Evolutionary conservation across 1,140 invertebrate species (phyloP).

Genomic region (Bombus soroeensis): DNA sequence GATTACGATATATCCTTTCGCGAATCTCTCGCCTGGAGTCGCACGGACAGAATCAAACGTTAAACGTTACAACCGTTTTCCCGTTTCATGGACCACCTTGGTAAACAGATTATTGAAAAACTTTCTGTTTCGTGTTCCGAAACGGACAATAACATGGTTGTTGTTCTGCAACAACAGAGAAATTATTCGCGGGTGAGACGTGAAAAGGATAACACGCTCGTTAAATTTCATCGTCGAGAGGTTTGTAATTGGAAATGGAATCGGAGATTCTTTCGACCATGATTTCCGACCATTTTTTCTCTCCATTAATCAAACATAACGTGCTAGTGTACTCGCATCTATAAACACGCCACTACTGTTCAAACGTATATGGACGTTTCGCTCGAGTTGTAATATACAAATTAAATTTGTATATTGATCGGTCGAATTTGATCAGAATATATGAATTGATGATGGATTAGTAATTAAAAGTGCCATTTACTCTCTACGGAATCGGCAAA

Average conservation of each 20-base stretch:
- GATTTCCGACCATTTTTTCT: background rate
- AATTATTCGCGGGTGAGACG: background rate
- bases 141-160: background rate
- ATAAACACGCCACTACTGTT: too few species aligned
- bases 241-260: background rate
- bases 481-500: too few species aligned
- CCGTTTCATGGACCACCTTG: background rate
- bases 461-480: too few species aligned
- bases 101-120: conserved; percentile 9
- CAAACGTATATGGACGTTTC: too few species aligned
- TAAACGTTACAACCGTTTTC: background rate
- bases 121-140: background rate
- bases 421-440: too few species aligned
- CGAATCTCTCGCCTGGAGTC: background rate
- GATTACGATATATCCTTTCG: background rate
- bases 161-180: background rate
- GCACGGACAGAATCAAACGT: conserved; percentile 7
- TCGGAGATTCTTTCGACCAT: background rate
- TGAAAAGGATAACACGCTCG: background rate
- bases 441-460: too few species aligned
- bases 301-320: background rate
- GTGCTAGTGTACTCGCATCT: too few species aligned
- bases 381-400: too few species aligned
- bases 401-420: too few species aligned
- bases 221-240: background rate